Evolutionary conservation across 2,113 vertebrate species (phyloP).

Genomic region (Glareola pratincola): DNA sequence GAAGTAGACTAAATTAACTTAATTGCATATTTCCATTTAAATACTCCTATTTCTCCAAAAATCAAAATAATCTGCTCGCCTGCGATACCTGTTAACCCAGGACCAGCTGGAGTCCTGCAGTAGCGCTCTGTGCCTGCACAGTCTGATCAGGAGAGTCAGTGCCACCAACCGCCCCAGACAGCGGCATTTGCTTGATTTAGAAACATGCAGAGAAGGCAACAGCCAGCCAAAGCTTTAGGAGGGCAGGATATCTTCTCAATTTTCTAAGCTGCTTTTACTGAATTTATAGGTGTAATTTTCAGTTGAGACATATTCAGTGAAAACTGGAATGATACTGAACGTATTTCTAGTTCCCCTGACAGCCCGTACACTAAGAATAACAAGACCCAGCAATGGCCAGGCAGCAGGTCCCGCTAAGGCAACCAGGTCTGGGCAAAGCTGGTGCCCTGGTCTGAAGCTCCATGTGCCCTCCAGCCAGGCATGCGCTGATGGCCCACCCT

Average conservation of each 20-base stretch:
- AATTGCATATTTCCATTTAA: slow-evolving; percentile 38
- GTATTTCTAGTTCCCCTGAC: background rate
- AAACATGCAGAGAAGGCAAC: background rate
- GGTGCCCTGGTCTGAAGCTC: background rate
- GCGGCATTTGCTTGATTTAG: background rate
- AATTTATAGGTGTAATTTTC: background rate
- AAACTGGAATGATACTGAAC: background rate
- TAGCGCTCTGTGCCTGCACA: background rate
- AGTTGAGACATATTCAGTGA: background rate
- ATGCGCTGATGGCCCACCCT: background rate
- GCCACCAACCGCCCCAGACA: background rate
- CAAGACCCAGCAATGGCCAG: background rate
- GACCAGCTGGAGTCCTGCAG: background rate
- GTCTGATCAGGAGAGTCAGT: background rate
- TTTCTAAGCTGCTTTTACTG: background rate
- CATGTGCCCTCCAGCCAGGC: background rate
- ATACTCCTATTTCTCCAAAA: slow-evolving; percentile 1
- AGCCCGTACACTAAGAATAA: background rate
- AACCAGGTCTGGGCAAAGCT: background rate
- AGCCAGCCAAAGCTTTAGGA: background rate
- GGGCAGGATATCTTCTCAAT: background rate
- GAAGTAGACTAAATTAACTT: slow-evolving; percentile 8
- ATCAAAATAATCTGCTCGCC: background rate
- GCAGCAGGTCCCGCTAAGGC: background rate
- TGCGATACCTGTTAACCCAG: slow-evolving; percentile 3